Conservation (phyloP, 2,797 vertebrate species). For the Typhlichthys eigenmanni region DNA sequence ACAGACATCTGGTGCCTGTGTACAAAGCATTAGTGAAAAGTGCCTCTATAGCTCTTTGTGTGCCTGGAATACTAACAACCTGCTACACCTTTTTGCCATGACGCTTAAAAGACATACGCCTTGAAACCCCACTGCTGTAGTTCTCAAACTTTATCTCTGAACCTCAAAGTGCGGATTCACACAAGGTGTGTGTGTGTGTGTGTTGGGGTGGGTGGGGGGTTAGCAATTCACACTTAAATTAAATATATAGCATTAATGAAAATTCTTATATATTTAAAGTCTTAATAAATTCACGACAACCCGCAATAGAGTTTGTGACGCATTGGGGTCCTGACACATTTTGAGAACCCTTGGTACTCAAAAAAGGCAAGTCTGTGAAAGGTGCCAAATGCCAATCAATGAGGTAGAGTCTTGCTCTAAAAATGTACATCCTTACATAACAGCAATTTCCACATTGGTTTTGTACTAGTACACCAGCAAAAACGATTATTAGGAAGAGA, state of each 20-base stretch:
- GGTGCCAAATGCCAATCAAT: slow-evolving; percentile 4
- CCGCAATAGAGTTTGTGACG: too few relatives aligned
- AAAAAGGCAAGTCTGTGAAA: too few relatives aligned
- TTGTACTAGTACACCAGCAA: slow-evolving; percentile 45
- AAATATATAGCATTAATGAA: not conserved
- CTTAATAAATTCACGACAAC: too few relatives aligned
- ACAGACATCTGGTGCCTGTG: slow-evolving; percentile 55
- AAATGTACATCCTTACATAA: slow-evolving; percentile 44
- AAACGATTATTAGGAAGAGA: slow-evolving; percentile 28
- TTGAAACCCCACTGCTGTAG: too few relatives aligned
- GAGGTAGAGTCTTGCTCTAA: slow-evolving; percentile 12
- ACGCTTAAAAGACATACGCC: slow-evolving; percentile 20
- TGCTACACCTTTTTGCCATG: slow-evolving; percentile 48
- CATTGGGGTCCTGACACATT: too few relatives aligned
- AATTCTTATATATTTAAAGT: too few relatives aligned
- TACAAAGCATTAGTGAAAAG: slow-evolving; percentile 61
- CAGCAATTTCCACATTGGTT: not conserved
- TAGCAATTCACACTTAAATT: not conserved
- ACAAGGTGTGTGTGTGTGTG: too few relatives aligned
- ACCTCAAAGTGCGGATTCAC: too few relatives aligned
- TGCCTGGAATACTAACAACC: slow-evolving; percentile 72
- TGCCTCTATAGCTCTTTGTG: slow-evolving; percentile 59
- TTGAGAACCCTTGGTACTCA: too few relatives aligned
- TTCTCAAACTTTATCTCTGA: too few relatives aligned
- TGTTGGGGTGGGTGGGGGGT: not conserved